These are phyloP conservation scores for Motacilla tschutschensis DNA, from an alignment of 2,113 vertebrate genomes.

Conservation along the genomic window DNA sequence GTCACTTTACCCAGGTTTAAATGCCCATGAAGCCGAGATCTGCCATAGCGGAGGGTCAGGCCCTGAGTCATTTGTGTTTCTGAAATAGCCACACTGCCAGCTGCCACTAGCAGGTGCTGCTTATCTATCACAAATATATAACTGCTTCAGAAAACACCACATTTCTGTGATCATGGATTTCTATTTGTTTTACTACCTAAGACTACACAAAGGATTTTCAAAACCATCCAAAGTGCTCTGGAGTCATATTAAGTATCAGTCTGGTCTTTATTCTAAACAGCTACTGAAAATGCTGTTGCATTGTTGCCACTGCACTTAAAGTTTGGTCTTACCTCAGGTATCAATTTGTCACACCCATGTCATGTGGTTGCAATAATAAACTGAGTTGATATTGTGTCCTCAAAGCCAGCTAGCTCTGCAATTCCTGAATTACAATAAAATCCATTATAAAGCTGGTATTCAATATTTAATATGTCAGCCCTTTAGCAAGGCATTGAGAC, in stretches of 20 bases:
- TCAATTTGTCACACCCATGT: background rate
- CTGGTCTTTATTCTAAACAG: background rate
- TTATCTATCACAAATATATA: background rate
- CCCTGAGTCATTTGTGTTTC: background rate
- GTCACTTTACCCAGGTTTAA: background rate
- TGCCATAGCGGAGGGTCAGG: background rate
- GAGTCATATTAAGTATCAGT: background rate
- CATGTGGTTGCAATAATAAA: background rate
- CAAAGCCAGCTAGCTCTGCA: background rate
- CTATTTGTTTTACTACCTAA: background rate
- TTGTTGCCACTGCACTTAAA: background rate
- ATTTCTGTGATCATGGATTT: background rate
- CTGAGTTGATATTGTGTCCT: background rate
- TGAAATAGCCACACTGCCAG: background rate
- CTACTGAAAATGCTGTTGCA: background rate
- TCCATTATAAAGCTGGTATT: background rate
- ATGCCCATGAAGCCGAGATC: background rate
- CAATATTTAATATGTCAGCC: background rate
- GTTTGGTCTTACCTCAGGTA: background rate
- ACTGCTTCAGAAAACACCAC: background rate
- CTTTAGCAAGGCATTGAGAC: conserved; percentile 9
- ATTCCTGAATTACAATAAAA: background rate
- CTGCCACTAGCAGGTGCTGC: background rate
- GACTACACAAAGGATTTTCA: background rate
- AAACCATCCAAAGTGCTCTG: background rate